Base-by-base conservation (phyloP, 2,113 vertebrate species). In the Cervus canadensis region DNA sequence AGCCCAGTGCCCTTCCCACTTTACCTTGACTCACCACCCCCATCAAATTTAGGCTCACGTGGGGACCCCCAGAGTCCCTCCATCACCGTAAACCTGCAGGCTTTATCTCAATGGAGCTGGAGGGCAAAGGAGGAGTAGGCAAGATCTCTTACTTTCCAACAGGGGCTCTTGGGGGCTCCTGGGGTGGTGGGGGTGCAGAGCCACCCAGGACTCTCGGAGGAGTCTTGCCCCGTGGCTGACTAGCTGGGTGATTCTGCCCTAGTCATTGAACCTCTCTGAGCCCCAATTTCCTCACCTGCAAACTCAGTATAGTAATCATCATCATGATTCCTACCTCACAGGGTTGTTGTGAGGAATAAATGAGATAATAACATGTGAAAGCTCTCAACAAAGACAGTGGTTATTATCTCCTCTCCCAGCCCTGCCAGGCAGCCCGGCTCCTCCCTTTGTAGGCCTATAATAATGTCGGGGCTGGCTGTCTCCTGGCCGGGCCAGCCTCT, bases 331-430 rank as follows among this genome's bases (percentile, higher is more conserved):
- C 94, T 88, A 23, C 87, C 93, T 97, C 94, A 28, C 17, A 57
- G 76, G 89, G 78, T 26, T 87, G 54, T 81, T 60, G 50, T 25
- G 16, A 89, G 78, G 89, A 83, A 83, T 52, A 89, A 95, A 93
- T 78, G 89, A 88, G 93, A 91, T 95, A 95, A 97, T 92, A 91
- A 97, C 96, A 91, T 1, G 60, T 45, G 91, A 90, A 93, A 96
- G 85, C 50, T 1, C 82, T 76, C 45, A 16, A 52, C 95, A 90
- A 57, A 64, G 60, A 94, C 87, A 59, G 93, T 36, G 10, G 92
- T 88, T 87, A 95, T 97, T 89, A 98, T 96, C 88, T 78, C 59
- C 36, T 60, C 33, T 62, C 74, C 16, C 2, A 25, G 23, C 26
- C 62, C 91, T 71, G 36, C 76, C 81, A 52, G 89, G 93, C 93